Evolutionary conservation across 2,113 vertebrate genomes (phyloP), one percentile per base, ranked within the genome.

Genomic region (Eclectus roratus): DNA sequence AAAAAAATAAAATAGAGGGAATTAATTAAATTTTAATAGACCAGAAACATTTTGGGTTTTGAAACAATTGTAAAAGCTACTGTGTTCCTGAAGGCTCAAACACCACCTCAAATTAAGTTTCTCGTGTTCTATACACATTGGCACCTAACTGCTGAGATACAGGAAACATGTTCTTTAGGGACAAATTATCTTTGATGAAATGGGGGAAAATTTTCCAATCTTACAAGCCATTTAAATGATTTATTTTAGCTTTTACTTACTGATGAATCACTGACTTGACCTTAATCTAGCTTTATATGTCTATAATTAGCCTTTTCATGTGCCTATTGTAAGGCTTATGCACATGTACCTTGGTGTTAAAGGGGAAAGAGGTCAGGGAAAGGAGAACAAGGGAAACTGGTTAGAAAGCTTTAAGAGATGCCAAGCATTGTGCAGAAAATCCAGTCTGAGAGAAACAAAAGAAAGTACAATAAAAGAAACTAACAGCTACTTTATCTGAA

Each of bases 141-240:
- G 85, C 92, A 91, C 37, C 12, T 9, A 44, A 55, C 29, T 64
- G 64, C n/a, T 78, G 61, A 89, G 72, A 96, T 77, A 78, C 31
- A 96, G 94, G 66, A 33, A 91, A 87, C 25, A 50, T 39, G 19
- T 64, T 91, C 55, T 93, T 94, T 21, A 84, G 7, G 78, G 94
- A 94, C 85, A 85, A 93, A 96, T 85, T 93, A 53, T 74, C 31
- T 80, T 85, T 72, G 63, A 95, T 71, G 56, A 96, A 92, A 80
- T 46, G 35, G 24, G 27, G 85, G 41, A 88, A 96, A 89, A 76
- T 1, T 69, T 47, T 80, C 79, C 86, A 85, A 60, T 83, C 28
- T 90, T 86, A 95, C 17, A 95, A 77, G 49, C 53, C 83, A 60
- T 70, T 91, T 93, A 76, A 71, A 79, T 52, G 13, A 95, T 9